Evolutionary conservation across 2,113 vertebrate species (phyloP).

Genomic region (Ginglymostoma cirratum): DNA sequence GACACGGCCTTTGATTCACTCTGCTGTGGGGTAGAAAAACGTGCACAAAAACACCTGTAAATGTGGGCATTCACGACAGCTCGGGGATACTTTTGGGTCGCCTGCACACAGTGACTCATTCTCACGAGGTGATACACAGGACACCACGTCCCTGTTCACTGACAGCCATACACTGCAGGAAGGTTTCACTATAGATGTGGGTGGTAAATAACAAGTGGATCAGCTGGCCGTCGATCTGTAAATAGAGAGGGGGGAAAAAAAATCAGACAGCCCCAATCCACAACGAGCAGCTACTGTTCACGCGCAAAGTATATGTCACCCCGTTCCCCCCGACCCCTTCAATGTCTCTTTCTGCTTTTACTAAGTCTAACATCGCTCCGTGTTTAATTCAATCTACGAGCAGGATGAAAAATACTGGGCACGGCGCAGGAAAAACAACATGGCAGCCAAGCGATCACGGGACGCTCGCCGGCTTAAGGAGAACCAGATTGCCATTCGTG

Average conservation of each 20-base stretch:
- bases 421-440: conserved; percentile 96
- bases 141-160: too few relatives aligned
- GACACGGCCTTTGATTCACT: neutral
- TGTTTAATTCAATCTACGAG: conserved; percentile 57
- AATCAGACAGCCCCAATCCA: neutral
- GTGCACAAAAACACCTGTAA: neutral
- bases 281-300: neutral
- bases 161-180: too few relatives aligned
- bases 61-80: too few relatives aligned
- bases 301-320: neutral
- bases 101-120: neutral
- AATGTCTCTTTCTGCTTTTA: too few relatives aligned
- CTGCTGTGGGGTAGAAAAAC: neutral
- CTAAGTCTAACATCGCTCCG: conserved; percentile 54
- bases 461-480: conserved; percentile 93
- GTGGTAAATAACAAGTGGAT: neutral
- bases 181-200: too few relatives aligned
- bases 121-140: too few relatives aligned
- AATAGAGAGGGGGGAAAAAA: neutral
- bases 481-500: conserved; percentile 97
- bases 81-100: neutral
- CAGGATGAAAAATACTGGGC: conserved; percentile 98
- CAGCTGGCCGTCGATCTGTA: neutral
- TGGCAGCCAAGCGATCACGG: conserved; percentile 89
- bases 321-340: neutral